phyloP scores from a whole-genome alignment of 1,140 invertebrate genomes.

The Psilanteris sp. region DNA sequence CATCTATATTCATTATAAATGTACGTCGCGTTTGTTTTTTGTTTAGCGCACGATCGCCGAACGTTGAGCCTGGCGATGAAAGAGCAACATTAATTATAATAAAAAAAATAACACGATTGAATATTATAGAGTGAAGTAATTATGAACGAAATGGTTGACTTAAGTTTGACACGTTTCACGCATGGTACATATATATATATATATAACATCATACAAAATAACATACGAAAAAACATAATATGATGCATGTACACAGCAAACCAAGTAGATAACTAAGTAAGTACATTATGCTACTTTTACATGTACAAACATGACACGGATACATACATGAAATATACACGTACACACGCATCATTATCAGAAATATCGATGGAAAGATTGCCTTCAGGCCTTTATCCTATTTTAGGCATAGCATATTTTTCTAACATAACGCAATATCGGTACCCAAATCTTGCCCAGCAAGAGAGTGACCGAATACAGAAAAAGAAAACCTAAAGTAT shows the following conservation, averaged over 20 bases:
- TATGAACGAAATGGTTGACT: slow-evolving; percentile 36
- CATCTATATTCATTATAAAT: slow-evolving; percentile 47
- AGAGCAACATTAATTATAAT: slow-evolving; percentile 34
- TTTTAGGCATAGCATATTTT: slow-evolving; percentile 81
- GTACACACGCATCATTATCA: slow-evolving; percentile 68
- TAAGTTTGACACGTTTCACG: slow-evolving; percentile 36
- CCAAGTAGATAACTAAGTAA: too few species aligned
- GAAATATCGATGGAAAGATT: slow-evolving; percentile 78
- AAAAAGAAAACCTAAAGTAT: slow-evolving; percentile 55
- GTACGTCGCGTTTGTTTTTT: slow-evolving; percentile 49
- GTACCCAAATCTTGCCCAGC: slow-evolving; percentile 75
- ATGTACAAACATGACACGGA: too few species aligned
- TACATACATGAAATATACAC: slow-evolving; percentile 1
- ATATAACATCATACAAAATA: slow-evolving; percentile 15
- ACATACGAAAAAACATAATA: too few species aligned
- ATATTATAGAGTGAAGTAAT: slow-evolving; percentile 28
- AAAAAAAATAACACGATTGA: slow-evolving; percentile 24
- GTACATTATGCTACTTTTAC: too few species aligned
- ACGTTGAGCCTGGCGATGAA: slow-evolving; percentile 30
- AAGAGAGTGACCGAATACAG: slow-evolving; percentile 68
- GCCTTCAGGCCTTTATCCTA: slow-evolving; percentile 80
- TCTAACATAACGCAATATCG: slow-evolving; percentile 79
- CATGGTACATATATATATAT: slow-evolving; percentile 12
- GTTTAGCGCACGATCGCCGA: slow-evolving; percentile 39
- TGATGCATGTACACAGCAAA: too few species aligned